Conservation (phyloP, 2,888 invertebrate genomes). For the Resseliella maxima region DNA sequence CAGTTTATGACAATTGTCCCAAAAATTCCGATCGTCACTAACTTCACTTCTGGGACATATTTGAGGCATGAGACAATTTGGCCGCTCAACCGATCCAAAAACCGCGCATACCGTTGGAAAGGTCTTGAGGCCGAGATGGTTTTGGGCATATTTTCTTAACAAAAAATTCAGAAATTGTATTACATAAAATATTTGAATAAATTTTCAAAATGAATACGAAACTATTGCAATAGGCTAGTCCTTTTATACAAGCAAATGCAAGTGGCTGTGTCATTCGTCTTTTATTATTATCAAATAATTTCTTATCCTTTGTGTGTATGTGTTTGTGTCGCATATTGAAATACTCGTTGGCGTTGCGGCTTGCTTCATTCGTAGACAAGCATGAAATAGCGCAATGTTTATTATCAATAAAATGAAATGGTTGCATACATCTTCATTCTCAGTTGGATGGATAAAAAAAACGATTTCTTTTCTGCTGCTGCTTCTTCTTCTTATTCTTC, state of each 20-base stretch:
- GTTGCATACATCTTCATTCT: background rate
- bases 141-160: too few species aligned
- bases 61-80: too few species aligned
- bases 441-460: background rate
- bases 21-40: too few species aligned
- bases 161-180: too few species aligned
- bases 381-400: slow-evolving; percentile 22
- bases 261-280: slow-evolving; percentile 48
- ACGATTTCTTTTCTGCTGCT: background rate
- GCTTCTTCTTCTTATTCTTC: background rate
- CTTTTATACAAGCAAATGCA: background rate
- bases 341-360: background rate
- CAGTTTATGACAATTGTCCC: too few species aligned
- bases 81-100: too few species aligned
- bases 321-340: background rate
- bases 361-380: background rate
- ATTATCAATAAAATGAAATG: slow-evolving; percentile 53
- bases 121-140: too few species aligned
- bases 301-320: background rate
- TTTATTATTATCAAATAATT: slow-evolving; percentile 39
- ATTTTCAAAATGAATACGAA: too few species aligned
- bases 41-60: too few species aligned
- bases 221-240: too few species aligned
- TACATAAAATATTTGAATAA: too few species aligned
- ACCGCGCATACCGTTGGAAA: too few species aligned